Evolutionary conservation across 2,888 invertebrate genomes (phyloP), one percentile per base, ranked within the genome.

Genomic region (Dorcus parallelipipedus): DNA sequence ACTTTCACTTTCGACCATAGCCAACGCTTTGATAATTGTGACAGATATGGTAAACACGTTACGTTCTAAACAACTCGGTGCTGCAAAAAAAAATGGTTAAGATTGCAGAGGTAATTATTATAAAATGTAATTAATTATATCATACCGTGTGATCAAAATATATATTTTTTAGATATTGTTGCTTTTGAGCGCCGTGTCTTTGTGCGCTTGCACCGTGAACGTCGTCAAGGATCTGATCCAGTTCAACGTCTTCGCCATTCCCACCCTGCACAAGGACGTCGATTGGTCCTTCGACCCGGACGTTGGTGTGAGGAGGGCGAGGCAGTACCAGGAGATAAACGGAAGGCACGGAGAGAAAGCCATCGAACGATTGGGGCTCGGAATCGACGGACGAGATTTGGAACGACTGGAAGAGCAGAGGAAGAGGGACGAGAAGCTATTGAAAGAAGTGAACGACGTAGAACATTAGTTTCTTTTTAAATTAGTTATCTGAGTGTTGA

Each of bases 281-380:
- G 72, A 76, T 2, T 88, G 86, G 85, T 74, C 82, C 26, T 86
- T 90, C 63, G 86, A 89, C 72, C 88, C 89, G 1, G 84, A 88
- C 10, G 79, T 84, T 0, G 83, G 85, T 1, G 70, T 80, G 59
- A 80, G 84, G 61, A 80, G 87, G 55, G 79, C 86, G 47, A 81
- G 77, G 52, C 82, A 82, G 60, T 89, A 86, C 69, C 83, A 85
- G 61, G 82, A 80, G 60, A 67, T 85, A 2, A 84, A 89, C 69
- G 89, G 89, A 0, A 79, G 80, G 59, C 82, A 82, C 61, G 88
- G 86, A 2, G 85, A 84, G 60, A 82, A 81, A 56, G 78, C 87
- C 8, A 88, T 89, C 6, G 86, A 86, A 68, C 80, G 85, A 62
- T 68, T 88, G 6, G 89, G 88, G 0, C 75, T 86, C 56, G 88